phyloP scores from a whole-genome alignment of 2,113 vertebrate genomes.

The Trematomus loennbergii region DNA sequence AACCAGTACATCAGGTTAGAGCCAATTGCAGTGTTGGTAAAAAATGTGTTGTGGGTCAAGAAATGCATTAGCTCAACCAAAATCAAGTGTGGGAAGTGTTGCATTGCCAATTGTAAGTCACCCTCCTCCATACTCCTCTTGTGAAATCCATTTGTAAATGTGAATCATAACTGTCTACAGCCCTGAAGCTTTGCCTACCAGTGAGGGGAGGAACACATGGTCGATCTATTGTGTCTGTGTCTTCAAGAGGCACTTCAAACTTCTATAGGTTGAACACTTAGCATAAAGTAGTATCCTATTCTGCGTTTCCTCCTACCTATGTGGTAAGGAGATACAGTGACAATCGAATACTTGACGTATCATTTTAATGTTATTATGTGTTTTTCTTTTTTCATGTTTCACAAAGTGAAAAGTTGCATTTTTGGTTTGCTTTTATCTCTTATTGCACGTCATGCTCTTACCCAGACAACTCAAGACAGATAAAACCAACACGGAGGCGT shows the following conservation, averaged over 20 bases:
- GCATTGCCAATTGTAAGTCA: conserved; percentile 2
- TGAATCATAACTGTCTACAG: background rate
- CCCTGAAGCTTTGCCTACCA: conserved; percentile 7
- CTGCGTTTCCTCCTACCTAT: background rate
- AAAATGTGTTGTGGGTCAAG: conserved; percentile 7
- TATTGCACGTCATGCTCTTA: background rate
- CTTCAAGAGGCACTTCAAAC: background rate
- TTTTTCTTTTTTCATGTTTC: background rate
- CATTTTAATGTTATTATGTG: background rate
- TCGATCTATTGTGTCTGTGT: background rate
- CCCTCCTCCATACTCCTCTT: background rate
- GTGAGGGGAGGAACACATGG: conserved; percentile 5
- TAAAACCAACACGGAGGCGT: too few relatives aligned
- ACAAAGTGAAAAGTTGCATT: background rate
- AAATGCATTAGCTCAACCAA: conserved; percentile 20
- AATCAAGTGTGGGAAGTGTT: conserved; percentile 17
- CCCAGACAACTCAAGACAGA: too few relatives aligned
- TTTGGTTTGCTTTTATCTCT: background rate
- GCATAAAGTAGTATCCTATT: background rate
- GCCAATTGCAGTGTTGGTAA: background rate
- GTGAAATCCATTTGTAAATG: conserved; percentile 18
- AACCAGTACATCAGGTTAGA: conserved; percentile 48
- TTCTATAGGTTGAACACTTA: background rate
- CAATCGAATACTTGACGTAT: background rate
- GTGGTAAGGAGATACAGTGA: background rate